Evolutionary conservation across 2,888 invertebrate species (phyloP), one percentile per base, ranked within the genome.

Genomic region (Catocala sponsa): DNA sequence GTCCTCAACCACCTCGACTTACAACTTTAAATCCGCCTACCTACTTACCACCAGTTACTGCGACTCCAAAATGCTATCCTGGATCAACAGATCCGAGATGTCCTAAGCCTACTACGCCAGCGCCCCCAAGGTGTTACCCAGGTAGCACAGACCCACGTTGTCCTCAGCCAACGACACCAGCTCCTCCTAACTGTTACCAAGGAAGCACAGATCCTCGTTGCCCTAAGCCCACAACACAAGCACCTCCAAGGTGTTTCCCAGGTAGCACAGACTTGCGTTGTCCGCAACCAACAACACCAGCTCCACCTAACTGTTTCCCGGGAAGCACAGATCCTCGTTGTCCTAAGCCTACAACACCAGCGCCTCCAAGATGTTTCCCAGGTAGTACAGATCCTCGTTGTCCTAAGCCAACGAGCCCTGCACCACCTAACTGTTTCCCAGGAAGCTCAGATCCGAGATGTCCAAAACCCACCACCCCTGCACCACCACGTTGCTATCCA

Each of bases 271-370:
- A 68, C 15, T 38, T 60, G 0, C 63, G 84, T 6, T 83, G 85
- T 55, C 82, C 86, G 0, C 64, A 68, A 46, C 76, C 76, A 0
- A 76, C 77, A 0, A 80, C 80, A 5, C 78, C 84, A 0, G 72
- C 55, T 1, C 77, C 83, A 6, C 83, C 81, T 0, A 68, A 54
- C n/a, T 83, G 93, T 38, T 91, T 78, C 61, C 90, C 91, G 0
- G 91, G 91, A 0, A 85, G 87, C 1, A 77, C 51, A 0, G 90
- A 94, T 70, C 86, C 90, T 0, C 71, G 87, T 6, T 91, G 91
- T 62, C 87, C 87, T 0, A 72, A 73, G 61, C 83, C 86, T 2
- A 70, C 72, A 1, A 73, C 83, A 0, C 66, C 68, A 4, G 78
- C 64, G 76, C 64, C 83, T 76, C 54, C 77, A 4, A 25, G 25